phyloP scores from a whole-genome alignment of 2,797 vertebrate genomes.

The Paedocypris micromegethes region DNA sequence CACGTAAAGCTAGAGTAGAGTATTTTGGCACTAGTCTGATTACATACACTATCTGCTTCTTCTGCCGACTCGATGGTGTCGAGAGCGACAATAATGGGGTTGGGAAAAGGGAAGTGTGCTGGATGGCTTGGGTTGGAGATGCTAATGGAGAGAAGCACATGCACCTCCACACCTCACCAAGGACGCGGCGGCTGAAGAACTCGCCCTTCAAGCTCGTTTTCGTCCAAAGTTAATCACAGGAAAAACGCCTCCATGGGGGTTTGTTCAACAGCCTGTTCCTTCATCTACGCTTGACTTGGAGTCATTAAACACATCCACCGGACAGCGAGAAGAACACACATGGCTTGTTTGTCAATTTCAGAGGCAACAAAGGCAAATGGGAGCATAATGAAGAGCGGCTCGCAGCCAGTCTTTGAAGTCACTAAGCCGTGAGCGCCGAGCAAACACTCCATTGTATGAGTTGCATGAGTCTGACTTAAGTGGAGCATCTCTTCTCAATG shows the following conservation, averaged over 20 bases:
- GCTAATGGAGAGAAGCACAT: constrained; percentile 20
- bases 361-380: constrained; percentile 31
- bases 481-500: constrained; percentile 21
- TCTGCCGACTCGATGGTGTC: constrained; percentile 16
- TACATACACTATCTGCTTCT: constrained; percentile 1
- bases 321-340: constrained; percentile 28
- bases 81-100: neutral
- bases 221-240: constrained; percentile 15
- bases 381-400: constrained; percentile 42
- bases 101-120: neutral
- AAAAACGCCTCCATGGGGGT: constrained; percentile 8
- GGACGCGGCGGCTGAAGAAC: constrained; percentile 19
- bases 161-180: constrained; percentile 2
- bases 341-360: constrained; percentile 35
- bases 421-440: constrained; percentile 27
- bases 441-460: constrained; percentile 35
- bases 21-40: no score
- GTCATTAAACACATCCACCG: constrained; percentile 34
- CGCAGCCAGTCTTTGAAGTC: constrained; percentile 33
- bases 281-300: constrained; percentile 23
- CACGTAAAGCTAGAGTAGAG: no score
- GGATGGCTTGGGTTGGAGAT: neutral
- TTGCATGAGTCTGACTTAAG: constrained; percentile 26
- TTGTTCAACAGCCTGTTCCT: constrained; percentile 28
- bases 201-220: constrained; percentile 16